These are phyloP conservation scores for Halesus radiatus DNA, from an alignment of 1,140 invertebrate genomes.

Conservation along the genomic window DNA sequence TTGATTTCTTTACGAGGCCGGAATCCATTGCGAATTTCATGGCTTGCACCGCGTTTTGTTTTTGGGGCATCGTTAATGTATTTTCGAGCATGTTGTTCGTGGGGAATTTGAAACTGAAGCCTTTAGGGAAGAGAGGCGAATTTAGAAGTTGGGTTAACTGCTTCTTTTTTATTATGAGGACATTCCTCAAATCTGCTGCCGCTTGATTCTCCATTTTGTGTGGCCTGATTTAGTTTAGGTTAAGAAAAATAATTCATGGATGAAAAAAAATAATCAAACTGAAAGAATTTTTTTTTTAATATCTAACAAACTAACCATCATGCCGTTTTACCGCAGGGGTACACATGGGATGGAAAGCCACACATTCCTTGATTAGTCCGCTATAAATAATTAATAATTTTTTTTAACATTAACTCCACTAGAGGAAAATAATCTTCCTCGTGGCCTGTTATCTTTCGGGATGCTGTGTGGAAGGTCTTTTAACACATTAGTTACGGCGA, in stretches of 20 bases:
- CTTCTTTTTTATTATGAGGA: conserved; percentile 69
- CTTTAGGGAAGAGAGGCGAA: conserved; percentile 76
- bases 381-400: too few relatives aligned
- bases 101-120: conserved; percentile 79
- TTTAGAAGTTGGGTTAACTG: conserved; percentile 73
- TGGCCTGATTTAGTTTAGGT: conserved; percentile 58
- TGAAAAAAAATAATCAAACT: background rate
- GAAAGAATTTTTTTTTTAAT: too few relatives aligned
- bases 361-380: too few relatives aligned
- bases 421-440: too few relatives aligned
- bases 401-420: too few relatives aligned
- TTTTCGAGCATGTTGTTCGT: conserved; percentile 65
- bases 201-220: conserved; percentile 64
- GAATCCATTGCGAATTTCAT: conserved; percentile 71
- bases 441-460: too few relatives aligned
- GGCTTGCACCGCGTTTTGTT: conserved; percentile 69
- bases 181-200: conserved; percentile 61
- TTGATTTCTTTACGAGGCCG: conserved; percentile 64
- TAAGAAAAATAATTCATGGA: background rate
- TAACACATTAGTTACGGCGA: too few relatives aligned
- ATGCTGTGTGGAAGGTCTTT: too few relatives aligned
- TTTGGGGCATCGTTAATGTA: conserved; percentile 38
- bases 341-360: too few relatives aligned
- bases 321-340: background rate
- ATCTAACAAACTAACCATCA: background rate